Evolutionary conservation across 2,888 invertebrate genomes (phyloP).

Genomic region (Agrotis exclamationis): DNA sequence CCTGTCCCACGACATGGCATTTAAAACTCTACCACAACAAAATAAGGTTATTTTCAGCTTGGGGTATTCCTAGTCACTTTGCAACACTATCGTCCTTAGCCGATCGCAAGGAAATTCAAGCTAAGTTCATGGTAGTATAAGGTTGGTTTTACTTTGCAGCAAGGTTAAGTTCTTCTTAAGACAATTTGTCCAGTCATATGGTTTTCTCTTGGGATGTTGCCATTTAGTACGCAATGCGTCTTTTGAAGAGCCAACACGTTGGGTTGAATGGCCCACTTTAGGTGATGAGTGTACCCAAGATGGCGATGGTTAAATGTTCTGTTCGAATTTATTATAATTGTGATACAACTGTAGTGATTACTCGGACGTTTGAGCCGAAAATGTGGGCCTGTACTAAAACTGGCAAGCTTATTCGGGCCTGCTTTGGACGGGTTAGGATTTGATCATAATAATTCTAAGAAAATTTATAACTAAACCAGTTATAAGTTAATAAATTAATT

Average conservation of each 20-base stretch:
- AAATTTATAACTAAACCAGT: too few species aligned
- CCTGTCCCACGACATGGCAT: too few species aligned
- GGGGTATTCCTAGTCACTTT: slow-evolving; percentile 17
- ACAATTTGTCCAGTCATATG: slow-evolving; percentile 50
- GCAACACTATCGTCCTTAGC: slow-evolving; percentile 11
- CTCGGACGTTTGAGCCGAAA: neutral
- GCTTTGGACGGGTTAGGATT: too few species aligned
- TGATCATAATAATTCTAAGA: too few species aligned
- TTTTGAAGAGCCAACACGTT: slow-evolving; percentile 43
- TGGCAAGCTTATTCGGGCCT: too few species aligned
- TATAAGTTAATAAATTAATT: too few species aligned
- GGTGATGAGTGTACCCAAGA: slow-evolving; percentile 19
- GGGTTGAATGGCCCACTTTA: slow-evolving; percentile 43
- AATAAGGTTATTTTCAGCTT: too few species aligned
- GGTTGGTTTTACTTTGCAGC: neutral
- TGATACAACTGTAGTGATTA: too few species aligned
- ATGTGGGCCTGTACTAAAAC: neutral
- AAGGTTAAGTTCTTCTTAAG: slow-evolving; percentile 30
- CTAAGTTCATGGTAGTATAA: neutral
- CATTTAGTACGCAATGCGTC: slow-evolving; percentile 61
- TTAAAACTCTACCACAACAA: too few species aligned
- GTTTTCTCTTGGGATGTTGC: slow-evolving; percentile 48
- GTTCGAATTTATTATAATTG: neutral
- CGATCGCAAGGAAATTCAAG: slow-evolving; percentile 2
- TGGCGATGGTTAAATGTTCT: neutral